Base-by-base conservation (phyloP, 2,113 vertebrate species). In the Isurus oxyrinchus region DNA sequence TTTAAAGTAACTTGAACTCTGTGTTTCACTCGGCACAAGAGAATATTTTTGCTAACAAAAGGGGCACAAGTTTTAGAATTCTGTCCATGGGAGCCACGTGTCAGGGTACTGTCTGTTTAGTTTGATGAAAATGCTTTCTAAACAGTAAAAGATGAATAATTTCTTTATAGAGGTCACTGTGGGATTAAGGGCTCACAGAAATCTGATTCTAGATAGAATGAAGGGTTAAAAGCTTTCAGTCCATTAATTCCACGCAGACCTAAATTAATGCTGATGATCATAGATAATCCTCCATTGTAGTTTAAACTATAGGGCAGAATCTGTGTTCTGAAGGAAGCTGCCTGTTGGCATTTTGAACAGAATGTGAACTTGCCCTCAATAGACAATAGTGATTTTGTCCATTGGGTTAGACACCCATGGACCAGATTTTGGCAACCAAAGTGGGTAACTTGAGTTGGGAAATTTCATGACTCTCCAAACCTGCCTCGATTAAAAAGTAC, bases 191-290 rank as follows among this genome's bases (percentile, higher is more conserved):
- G 21, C 93, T 95, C 63, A 66, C 93, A 11, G 7, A 3, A 95
- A 94, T 23, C 61, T 23, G 40, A 35, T 63, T 90, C n/a, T 67
- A 40, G 21, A 69, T 67, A 67, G n/a, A 25, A 95, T 27, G n/a
- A 95, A 67, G 63, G 21, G 93, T 95, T 95, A 95, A 95, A 95
- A 69, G 63, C 93, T 95, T 95, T 95, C 6, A 67, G 93, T 44
- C 35, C 25, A 25, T 67, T 95, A 67, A 67, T 67, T 95, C 63
- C 63, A 31, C 40, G 40, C 93, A 95, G 93, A 67, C 63, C 63
- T 49, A 95, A 95, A 66, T 49, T 67, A 67, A 95, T 95, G 6
- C 40, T 23, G 13, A 69, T 95, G 61, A 67, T 69, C 63, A 35
- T 49, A 67, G 23, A 67, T 44, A 95, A 44, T 95, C 61, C 61